Conservation (phyloP, 2,797 vertebrate species). For the Mus caroli region DNA sequence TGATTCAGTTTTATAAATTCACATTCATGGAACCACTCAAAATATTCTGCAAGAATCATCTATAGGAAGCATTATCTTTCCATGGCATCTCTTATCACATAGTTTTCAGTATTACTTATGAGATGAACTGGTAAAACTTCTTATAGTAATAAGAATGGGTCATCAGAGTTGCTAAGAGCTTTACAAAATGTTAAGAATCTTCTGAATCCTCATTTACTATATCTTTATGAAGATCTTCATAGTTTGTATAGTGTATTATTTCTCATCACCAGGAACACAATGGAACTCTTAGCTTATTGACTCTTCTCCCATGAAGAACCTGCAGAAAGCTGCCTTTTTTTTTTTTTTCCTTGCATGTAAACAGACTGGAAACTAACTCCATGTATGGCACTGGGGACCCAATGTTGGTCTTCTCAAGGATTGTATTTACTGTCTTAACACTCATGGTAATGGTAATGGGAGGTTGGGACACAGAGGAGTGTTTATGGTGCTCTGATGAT, state of each 20-base stretch:
- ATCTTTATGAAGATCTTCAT: slow-evolving; percentile 40
- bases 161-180: slow-evolving; percentile 29
- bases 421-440: background rate
- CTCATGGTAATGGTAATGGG: background rate
- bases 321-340: background rate
- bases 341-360: background rate
- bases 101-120: background rate
- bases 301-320: background rate
- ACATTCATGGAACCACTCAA: background rate
- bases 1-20: slow-evolving; percentile 1
- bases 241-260: background rate
- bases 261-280: background rate
- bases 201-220: slow-evolving; percentile 31
- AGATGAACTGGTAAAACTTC: background rate
- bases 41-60: background rate
- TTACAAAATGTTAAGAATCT: slow-evolving; percentile 42
- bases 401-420: background rate
- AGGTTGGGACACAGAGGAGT: accelerated
- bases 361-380: background rate
- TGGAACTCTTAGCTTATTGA: background rate
- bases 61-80: background rate
- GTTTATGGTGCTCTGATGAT: background rate
- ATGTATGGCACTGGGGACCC: background rate
- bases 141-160: slow-evolving; percentile 1
- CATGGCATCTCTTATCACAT: background rate